phyloP scores from a whole-genome alignment of 1,140 invertebrate species.

The Elymnias hypermnestra region DNA sequence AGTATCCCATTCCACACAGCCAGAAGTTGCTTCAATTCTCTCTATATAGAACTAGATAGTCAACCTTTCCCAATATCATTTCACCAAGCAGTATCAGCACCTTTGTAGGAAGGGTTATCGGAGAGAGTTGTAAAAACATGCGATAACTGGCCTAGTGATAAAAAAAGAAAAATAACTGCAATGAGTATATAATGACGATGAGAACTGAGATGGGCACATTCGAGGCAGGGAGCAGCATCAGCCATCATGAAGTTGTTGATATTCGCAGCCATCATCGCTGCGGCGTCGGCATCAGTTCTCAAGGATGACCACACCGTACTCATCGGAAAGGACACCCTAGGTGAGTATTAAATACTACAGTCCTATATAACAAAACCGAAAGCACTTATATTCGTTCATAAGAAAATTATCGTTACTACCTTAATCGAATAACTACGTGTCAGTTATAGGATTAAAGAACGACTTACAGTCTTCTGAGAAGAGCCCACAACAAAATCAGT shows the following conservation, averaged over 20 bases:
- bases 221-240: conserved; percentile 2
- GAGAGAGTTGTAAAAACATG: conserved; percentile 4
- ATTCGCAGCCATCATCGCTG: conserved; percentile 41
- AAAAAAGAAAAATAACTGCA: conserved; percentile 17
- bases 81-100: not conserved
- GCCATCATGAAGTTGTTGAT: conserved; percentile 46
- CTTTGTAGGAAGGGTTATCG: conserved; percentile 15
- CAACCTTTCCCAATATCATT: conserved; percentile 1
- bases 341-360: conserved; percentile 35
- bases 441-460: too few relatives aligned
- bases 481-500: too few relatives aligned
- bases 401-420: too few relatives aligned
- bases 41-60: not conserved
- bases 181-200: conserved; percentile 44
- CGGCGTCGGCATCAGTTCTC: conserved; percentile 41
- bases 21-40: conserved; percentile 1
- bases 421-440: too few relatives aligned
- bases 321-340: conserved; percentile 46
- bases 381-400: too few relatives aligned
- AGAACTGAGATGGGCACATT: conserved; percentile 21
- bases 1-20: too few relatives aligned
- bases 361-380: too few relatives aligned
- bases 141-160: conserved; percentile 1
- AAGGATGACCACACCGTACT: conserved; percentile 33
- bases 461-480: too few relatives aligned